A percentile compares a stretch with the other conserved stretches of the same genome.
phyloP scores from a whole-genome alignment of 1,140 invertebrate species.

The Drosophila pseudoananassae region DNA sequence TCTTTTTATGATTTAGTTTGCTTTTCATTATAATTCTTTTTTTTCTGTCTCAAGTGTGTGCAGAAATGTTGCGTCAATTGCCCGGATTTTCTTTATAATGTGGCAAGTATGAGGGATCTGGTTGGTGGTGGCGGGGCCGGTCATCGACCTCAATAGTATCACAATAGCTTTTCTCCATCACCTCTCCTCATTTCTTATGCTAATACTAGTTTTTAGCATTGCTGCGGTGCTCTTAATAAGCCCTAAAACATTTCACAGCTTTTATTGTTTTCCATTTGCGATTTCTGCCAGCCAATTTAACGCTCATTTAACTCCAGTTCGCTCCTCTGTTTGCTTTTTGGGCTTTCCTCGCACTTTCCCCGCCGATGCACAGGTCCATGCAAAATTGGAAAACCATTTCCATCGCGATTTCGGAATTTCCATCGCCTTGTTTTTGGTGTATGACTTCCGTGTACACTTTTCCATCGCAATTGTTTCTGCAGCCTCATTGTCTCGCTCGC shows the following conservation, averaged over 20 bases:
- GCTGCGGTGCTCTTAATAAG: slow-evolving; percentile 21
- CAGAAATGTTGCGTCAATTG: slow-evolving; percentile 51
- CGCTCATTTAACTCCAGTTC: slow-evolving; percentile 56
- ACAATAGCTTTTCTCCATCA: neutral
- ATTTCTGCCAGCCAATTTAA: slow-evolving; percentile 52
- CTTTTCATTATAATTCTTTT: slow-evolving; percentile 46
- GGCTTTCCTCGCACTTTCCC: slow-evolving; percentile 30
- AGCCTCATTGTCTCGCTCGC: slow-evolving; percentile 61
- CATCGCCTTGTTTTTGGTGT: slow-evolving; percentile 5
- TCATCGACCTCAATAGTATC: slow-evolving; percentile 14
- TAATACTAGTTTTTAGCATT: slow-evolving; percentile 4
- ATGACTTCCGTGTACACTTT: slow-evolving; percentile 46
- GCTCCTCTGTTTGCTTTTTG: slow-evolving; percentile 3
- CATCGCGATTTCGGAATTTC: slow-evolving; percentile 31
- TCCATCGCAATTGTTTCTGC: slow-evolving; percentile 34
- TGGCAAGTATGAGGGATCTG: neutral
- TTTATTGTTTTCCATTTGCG: slow-evolving; percentile 41
- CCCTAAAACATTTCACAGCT: slow-evolving; percentile 31
- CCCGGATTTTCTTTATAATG: slow-evolving; percentile 25
- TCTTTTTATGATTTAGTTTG: slow-evolving; percentile 38
- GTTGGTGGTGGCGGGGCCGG: neutral
- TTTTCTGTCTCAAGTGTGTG: slow-evolving; percentile 29
- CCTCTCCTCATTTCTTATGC: slow-evolving; percentile 17
- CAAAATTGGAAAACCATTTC: slow-evolving; percentile 48
- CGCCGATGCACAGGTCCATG: slow-evolving; percentile 26